Conservation (phyloP, 2,888 invertebrate species). For the Drosophila prostipennis region DNA sequence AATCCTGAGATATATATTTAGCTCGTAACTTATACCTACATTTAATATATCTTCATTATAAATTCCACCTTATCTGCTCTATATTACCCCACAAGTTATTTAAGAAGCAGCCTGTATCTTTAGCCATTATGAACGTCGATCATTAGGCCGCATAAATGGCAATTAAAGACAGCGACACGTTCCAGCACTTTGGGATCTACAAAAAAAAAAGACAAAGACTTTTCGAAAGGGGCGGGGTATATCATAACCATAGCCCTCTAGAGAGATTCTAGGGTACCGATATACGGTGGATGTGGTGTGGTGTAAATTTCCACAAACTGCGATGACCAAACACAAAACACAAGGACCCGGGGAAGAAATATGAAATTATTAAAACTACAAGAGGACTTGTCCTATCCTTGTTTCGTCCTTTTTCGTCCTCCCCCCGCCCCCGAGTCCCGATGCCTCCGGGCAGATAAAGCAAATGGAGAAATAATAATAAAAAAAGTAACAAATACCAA, state of each 20-base stretch:
- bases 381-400: conserved; percentile 25
- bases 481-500: conserved; percentile 40
- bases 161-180: conserved; percentile 70
- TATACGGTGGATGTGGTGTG: conserved; percentile 57
- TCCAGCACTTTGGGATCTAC: conserved; percentile 57
- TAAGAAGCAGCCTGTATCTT: neutral
- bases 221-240: conserved; percentile 3
- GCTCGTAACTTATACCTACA: too few relatives aligned
- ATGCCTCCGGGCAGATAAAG: conserved; percentile 36
- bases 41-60: neutral
- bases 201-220: conserved; percentile 3
- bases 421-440: neutral
- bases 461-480: conserved; percentile 52
- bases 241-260: conserved; percentile 27
- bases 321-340: conserved; percentile 76
- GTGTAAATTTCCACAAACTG: conserved; percentile 72
- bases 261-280: conserved; percentile 52
- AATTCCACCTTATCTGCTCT: conserved; percentile 5
- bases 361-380: conserved; percentile 75
- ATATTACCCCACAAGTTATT: conserved; percentile 1
- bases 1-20: too few relatives aligned
- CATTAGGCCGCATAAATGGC: conserved; percentile 66
- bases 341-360: conserved; percentile 52
- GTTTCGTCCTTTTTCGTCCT: conserved; percentile 46
- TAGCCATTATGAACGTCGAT: conserved; percentile 21